phyloP scores from a whole-genome alignment of 2,797 vertebrate genomes.

The Gymnothorax javanicus region DNA sequence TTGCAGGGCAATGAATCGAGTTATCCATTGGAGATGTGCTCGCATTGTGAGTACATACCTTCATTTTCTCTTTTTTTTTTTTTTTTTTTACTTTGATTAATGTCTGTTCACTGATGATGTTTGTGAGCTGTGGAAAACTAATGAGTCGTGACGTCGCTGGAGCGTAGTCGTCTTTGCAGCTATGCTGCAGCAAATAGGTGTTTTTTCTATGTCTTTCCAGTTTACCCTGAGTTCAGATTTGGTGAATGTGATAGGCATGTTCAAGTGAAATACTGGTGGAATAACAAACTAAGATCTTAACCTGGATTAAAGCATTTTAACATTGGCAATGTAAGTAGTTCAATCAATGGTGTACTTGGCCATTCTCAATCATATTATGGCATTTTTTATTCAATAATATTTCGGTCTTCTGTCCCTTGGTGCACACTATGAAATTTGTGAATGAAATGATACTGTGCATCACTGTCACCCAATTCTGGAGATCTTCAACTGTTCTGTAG shows the following conservation, averaged over 20 bases:
- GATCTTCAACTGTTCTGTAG: not conserved
- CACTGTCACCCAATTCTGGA: not conserved
- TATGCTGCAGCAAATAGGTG: too few relatives aligned
- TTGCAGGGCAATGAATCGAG: slow-evolving; percentile 94
- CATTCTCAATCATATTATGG: too few relatives aligned
- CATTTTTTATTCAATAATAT: too few relatives aligned
- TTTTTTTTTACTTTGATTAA: not conserved
- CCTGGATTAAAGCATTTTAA: too few relatives aligned
- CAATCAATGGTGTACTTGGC: too few relatives aligned
- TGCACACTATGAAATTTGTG: not conserved
- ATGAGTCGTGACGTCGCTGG: not conserved
- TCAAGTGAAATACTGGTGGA: too few relatives aligned
- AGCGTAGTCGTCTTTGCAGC: too few relatives aligned
- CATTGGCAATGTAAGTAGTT: too few relatives aligned
- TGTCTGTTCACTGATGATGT: not conserved
- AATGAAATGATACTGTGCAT: not conserved
- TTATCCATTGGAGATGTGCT: slow-evolving; percentile 96
- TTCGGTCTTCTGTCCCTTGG: too few relatives aligned
- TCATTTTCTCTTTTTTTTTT: not conserved
- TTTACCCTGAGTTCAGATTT: too few relatives aligned
- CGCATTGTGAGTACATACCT: slow-evolving; percentile 85
- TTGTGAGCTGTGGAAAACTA: not conserved
- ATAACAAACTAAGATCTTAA: too few relatives aligned
- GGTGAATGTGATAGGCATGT: not conserved
- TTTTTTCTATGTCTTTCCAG: too few relatives aligned